These are phyloP conservation scores for Echiichthys vipera DNA, from an alignment of 2,797 vertebrate genomes.

Conservation along the genomic window DNA sequence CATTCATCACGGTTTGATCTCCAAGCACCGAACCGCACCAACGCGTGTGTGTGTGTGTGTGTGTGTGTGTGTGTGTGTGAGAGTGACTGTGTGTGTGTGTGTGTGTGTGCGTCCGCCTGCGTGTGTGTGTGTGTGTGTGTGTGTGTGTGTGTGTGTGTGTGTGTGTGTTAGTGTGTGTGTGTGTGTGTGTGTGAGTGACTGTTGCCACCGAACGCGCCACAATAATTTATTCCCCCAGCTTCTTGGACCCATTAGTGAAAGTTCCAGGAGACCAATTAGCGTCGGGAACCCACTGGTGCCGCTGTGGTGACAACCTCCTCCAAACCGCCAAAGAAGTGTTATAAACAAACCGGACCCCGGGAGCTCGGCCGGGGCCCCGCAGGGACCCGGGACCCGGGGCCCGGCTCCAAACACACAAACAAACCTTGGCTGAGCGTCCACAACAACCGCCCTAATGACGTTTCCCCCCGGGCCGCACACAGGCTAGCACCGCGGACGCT, in stretches of 20 bases:
- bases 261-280: constrained; percentile 92
- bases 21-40: too few species aligned
- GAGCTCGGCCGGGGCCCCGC: constrained; percentile 75
- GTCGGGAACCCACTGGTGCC: constrained; percentile 83
- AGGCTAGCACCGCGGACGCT: constrained; percentile 74
- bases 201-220: constrained; percentile 81
- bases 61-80: too few species aligned
- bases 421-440: constrained; percentile 85
- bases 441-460: constrained; percentile 84
- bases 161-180: constrained; percentile 72
- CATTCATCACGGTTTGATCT: too few species aligned
- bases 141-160: too few species aligned
- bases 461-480: constrained; percentile 77
- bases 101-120: too few species aligned
- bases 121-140: too few species aligned
- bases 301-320: constrained; percentile 87
- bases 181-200: constrained; percentile 64
- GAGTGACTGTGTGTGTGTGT: too few species aligned
- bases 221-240: constrained; percentile 88
- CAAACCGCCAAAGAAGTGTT: constrained; percentile 87
- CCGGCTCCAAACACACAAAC: constrained; percentile 83
- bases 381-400: constrained; percentile 74
- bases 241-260: constrained; percentile 87
- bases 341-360: constrained; percentile 90
- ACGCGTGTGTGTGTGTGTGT: too few species aligned